These are phyloP conservation scores for Pterostichus niger DNA, from an alignment of 2,888 invertebrate genomes.

Conservation along the genomic window DNA sequence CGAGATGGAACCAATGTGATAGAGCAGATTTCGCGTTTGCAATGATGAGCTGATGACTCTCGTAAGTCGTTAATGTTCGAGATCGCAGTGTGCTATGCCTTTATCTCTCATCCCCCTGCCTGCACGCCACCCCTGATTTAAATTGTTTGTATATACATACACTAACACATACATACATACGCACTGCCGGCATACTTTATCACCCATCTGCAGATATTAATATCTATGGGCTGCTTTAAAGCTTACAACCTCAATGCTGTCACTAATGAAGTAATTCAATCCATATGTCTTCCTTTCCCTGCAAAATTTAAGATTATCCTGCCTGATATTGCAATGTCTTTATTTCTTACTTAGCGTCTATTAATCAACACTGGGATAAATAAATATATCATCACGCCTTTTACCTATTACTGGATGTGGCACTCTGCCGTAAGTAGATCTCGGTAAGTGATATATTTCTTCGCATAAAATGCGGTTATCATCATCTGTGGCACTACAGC, in stretches of 20 bases:
- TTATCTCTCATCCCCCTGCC: conserved; percentile 31
- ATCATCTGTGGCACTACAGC: no score
- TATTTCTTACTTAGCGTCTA: no score
- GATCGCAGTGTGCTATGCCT: conserved; percentile 36
- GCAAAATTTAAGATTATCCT: no score
- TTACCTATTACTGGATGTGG: no score
- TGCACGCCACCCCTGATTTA: conserved; percentile 43
- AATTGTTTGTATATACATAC: conserved; percentile 60
- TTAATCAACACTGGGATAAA: no score
- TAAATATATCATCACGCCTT: no score
- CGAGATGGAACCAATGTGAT: conserved; percentile 61
- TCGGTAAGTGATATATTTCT: no score
- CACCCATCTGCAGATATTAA: conserved; percentile 55
- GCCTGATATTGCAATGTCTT: no score
- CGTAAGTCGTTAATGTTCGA: conserved; percentile 63
- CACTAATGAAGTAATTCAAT: conserved; percentile 20
- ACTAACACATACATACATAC: conserved; percentile 41
- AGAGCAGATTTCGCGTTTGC: conserved; percentile 61
- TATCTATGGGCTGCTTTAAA: conserved; percentile 39
- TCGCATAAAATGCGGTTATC: no score
- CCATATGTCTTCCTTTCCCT: no score
- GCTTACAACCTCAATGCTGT: background rate
- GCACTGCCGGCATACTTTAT: conserved; percentile 51
- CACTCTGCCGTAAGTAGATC: no score
- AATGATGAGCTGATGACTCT: conserved; percentile 65